Conservation (phyloP, 2,888 invertebrate genomes). For the Oxytorus armatus region DNA sequence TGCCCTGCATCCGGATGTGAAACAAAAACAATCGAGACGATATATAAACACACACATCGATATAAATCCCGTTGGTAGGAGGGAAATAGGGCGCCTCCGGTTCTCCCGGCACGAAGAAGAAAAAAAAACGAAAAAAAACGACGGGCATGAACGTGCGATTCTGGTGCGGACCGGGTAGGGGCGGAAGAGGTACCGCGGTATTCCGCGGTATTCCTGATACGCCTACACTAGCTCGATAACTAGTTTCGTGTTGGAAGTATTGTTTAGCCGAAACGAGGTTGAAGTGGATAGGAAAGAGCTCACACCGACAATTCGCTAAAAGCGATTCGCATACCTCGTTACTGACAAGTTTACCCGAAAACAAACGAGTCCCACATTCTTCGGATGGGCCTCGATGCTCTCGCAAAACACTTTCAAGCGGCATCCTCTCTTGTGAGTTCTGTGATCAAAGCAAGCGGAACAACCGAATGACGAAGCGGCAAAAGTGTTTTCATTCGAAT, state of each 20-base stretch:
- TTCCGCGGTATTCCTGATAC: too few species aligned
- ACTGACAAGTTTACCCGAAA: conserved; percentile 49
- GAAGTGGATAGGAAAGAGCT: conserved; percentile 23
- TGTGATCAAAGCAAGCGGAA: conserved; percentile 42
- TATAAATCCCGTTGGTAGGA: conserved; percentile 33
- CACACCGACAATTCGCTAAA: conserved; percentile 2
- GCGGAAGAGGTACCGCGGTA: conserved; percentile 7
- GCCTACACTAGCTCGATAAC: conserved; percentile 31
- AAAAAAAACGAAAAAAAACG: conserved; percentile 18
- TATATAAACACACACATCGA: conserved; percentile 23
- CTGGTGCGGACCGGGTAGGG: conserved; percentile 5
- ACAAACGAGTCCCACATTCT: conserved; percentile 39
- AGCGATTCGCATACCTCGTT: conserved; percentile 52
- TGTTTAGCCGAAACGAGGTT: conserved; percentile 23
- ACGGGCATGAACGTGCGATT: conserved; percentile 1
- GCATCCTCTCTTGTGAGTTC: conserved; percentile 19
- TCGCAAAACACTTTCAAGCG: conserved; percentile 30
- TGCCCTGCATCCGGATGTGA: conserved; percentile 33
- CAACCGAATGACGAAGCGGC: conserved; percentile 53
- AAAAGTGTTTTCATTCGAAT: conserved; percentile 56
- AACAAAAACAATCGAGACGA: conserved; percentile 45
- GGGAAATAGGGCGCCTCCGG: background rate
- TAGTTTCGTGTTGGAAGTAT: conserved; percentile 52
- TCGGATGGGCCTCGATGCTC: conserved; percentile 9
- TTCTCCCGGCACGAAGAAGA: conserved; percentile 13